Conservation (phyloP, 2,888 invertebrate genomes). For the Drosophila quinaria region DNA sequence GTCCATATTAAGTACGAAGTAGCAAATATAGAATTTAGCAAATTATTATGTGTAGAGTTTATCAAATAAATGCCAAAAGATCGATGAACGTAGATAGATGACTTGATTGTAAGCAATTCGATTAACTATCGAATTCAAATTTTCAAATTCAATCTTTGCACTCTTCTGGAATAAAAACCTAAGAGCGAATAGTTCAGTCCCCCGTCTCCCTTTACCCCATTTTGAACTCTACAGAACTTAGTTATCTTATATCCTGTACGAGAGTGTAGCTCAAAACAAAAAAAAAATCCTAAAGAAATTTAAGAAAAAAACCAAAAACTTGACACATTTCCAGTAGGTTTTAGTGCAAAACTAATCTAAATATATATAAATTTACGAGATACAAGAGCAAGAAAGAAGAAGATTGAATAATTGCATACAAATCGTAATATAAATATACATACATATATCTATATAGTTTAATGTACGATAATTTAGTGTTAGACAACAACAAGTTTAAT, state of each 20-base stretch:
- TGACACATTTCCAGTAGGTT: constrained; percentile 62
- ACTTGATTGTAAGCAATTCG: constrained; percentile 12
- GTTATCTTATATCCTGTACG: constrained; percentile 30
- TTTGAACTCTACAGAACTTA: constrained; percentile 18
- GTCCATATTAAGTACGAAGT: constrained; percentile 74
- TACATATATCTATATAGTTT: constrained; percentile 27
- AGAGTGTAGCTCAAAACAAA: constrained; percentile 28
- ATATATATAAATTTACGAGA: neutral
- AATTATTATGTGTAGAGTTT: constrained; percentile 44
- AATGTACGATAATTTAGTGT: constrained; percentile 46
- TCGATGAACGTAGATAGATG: constrained; percentile 22
- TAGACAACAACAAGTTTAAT: constrained; percentile 35
- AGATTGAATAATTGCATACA: constrained; percentile 43
- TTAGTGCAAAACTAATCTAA: constrained; percentile 39
- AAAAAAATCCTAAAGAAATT: constrained; percentile 6
- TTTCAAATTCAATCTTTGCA: constrained; percentile 32
- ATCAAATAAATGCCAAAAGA: constrained; percentile 66
- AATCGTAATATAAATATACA: constrained; percentile 43
- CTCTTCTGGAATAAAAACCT: constrained; percentile 40
- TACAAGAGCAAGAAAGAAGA: constrained; percentile 10
- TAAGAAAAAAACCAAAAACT: constrained; percentile 31
- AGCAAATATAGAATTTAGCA: constrained; percentile 69
- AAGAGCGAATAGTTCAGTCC: constrained; percentile 6
- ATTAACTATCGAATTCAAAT: constrained; percentile 9
- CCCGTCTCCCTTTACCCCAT: neutral